A percentile compares a stretch with the other conserved stretches of the same genome.
These are phyloP conservation scores for Rhopilema esculentum DNA, from an alignment of 30 jellyfish, hydroid and myxozoan genomes.

Conservation along the genomic window DNA sequence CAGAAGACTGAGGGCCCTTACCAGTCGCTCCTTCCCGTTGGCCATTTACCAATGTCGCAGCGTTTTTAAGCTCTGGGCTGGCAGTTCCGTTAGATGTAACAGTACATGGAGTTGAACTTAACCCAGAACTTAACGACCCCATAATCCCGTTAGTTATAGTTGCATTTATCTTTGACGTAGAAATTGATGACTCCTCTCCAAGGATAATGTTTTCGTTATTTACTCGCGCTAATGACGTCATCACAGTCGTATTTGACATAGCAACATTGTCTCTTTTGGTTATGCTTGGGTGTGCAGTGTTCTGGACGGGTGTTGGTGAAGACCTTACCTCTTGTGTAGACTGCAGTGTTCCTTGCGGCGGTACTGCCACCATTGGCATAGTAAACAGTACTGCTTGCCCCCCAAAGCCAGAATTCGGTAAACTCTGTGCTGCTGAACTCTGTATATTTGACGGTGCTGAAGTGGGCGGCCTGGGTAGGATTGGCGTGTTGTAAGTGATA, in stretches of 20 bases:
- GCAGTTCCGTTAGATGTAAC: background rate
- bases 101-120: background rate
- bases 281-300: background rate
- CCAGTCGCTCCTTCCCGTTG: background rate
- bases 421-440: constrained; percentile 6
- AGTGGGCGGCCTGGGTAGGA: constrained; percentile 58
- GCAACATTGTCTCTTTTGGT: background rate
- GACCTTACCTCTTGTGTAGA: background rate
- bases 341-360: constrained; percentile 32
- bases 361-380: constrained; percentile 53
- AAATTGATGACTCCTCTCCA: background rate
- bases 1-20: background rate
- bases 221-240: background rate
- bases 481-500: constrained; percentile 56
- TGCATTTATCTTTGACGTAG: background rate
- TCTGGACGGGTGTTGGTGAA: background rate
- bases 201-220: background rate
- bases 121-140: background rate
- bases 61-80: background rate
- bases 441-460: constrained; percentile 9
- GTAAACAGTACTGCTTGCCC: constrained; percentile 59
- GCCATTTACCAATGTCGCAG: background rate
- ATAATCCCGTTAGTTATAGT: background rate
- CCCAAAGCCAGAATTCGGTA: constrained; percentile 32
- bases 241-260: background rate